Conservation (phyloP, 2,888 invertebrate genomes). For the Hyles lineata region DNA sequence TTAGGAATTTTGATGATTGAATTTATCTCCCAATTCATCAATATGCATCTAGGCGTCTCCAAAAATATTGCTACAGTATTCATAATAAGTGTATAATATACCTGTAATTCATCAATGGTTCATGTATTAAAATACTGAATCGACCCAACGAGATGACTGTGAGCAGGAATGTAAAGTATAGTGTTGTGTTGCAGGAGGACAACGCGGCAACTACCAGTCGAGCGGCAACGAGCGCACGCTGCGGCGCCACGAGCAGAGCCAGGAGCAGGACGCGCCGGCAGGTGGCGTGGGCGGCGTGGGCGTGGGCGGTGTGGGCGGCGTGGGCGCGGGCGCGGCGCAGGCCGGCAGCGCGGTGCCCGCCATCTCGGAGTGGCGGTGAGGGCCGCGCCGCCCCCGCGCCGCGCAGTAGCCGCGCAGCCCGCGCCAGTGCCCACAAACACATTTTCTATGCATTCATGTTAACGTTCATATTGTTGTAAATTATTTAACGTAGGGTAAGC, state of each 20-base stretch:
- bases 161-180: neutral
- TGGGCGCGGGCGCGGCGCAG: constrained; percentile 51
- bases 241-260: constrained; percentile 74
- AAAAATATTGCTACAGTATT: too few relatives aligned
- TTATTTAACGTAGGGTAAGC: constrained; percentile 71
- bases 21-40: too few relatives aligned
- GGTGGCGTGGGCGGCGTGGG: constrained; percentile 70
- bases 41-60: too few relatives aligned
- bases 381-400: constrained; percentile 48
- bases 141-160: too few relatives aligned
- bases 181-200: constrained; percentile 57
- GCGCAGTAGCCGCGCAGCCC: constrained; percentile 40
- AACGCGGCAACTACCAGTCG: constrained; percentile 73
- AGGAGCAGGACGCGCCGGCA: constrained; percentile 64
- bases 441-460: constrained; percentile 74
- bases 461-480: constrained; percentile 76
- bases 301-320: constrained; percentile 70
- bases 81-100: too few relatives aligned
- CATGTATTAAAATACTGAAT: neutral
- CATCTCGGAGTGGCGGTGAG: constrained; percentile 86
- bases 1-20: too few relatives aligned
- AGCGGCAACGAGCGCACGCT: constrained; percentile 72
- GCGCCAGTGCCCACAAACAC: neutral
- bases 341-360: constrained; percentile 85
- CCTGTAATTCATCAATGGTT: too few relatives aligned